Evolutionary conservation across 2,888 invertebrate species (phyloP).

Genomic region (Xestia rhomboidea): DNA sequence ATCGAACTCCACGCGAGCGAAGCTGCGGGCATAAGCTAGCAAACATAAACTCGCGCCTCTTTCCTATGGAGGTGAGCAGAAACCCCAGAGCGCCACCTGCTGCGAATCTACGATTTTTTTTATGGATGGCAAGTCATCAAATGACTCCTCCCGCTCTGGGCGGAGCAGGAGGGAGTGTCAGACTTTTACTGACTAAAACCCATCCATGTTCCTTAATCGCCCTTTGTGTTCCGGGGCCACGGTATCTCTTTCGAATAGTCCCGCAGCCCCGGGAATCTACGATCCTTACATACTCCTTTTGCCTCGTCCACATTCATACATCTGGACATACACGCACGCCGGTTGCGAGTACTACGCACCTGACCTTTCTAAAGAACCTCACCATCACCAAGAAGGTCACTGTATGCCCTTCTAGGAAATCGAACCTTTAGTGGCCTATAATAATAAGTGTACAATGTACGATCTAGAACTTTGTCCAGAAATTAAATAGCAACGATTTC

Average conservation of each 20-base stretch:
- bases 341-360: not conserved
- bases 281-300: not conserved
- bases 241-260: too few relatives aligned
- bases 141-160: too few relatives aligned
- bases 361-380: not conserved
- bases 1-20: too few relatives aligned
- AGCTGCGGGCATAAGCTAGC: not conserved
- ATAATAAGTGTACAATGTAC: not conserved
- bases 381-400: not conserved
- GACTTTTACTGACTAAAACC: too few relatives aligned
- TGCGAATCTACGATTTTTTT: too few relatives aligned
- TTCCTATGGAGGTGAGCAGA: not conserved
- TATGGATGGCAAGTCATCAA: too few relatives aligned
- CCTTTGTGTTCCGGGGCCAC: too few relatives aligned
- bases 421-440: not conserved
- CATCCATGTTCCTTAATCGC: too few relatives aligned
- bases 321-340: not conserved
- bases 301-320: not conserved
- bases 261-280: too few relatives aligned
- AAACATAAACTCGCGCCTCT: not conserved
- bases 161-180: too few relatives aligned
- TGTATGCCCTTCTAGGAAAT: not conserved
- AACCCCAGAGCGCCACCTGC: not conserved
- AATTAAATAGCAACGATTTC: not conserved
- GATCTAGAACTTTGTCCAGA: not conserved